Evolutionary conservation across 1,140 invertebrate species (phyloP).

Genomic region (Artemia franciscana): DNA sequence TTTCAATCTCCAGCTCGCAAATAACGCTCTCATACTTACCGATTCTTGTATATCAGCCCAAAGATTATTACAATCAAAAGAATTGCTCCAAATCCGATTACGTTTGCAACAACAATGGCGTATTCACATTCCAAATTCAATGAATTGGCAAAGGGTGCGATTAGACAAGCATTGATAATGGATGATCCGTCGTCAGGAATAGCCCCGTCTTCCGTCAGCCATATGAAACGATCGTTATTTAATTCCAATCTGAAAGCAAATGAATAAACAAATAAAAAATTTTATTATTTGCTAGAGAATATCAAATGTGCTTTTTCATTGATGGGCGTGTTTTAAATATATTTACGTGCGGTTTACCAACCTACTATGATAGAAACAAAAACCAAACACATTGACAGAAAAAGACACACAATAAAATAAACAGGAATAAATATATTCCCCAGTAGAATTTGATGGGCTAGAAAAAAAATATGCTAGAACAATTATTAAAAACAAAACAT

Average conservation of each 20-base stretch:
- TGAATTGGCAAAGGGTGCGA: slow-evolving; percentile 32
- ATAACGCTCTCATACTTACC: slow-evolving; percentile 22
- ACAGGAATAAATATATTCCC: too few relatives aligned
- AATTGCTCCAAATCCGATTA: slow-evolving; percentile 36
- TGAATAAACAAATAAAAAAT: neutral
- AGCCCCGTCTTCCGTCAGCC: slow-evolving; percentile 31
- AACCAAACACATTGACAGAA: too few relatives aligned
- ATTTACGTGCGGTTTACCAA: too few relatives aligned
- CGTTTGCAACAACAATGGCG: slow-evolving; percentile 41
- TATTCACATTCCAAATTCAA: slow-evolving; percentile 42
- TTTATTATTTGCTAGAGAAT: too few relatives aligned
- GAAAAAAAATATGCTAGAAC: too few relatives aligned
- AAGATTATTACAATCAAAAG: slow-evolving; percentile 31
- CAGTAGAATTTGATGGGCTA: too few relatives aligned
- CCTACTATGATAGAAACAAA: too few relatives aligned
- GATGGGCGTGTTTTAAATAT: too few relatives aligned
- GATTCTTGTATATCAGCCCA: slow-evolving; percentile 40
- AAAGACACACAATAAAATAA: too few relatives aligned
- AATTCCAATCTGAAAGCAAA: slow-evolving; percentile 21
- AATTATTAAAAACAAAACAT: too few relatives aligned
- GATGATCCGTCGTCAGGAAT: slow-evolving; percentile 42
- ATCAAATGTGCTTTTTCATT: too few relatives aligned
- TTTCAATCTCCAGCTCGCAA: neutral
- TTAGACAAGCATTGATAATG: slow-evolving; percentile 31
- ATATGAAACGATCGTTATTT: slow-evolving; percentile 30